Conservation (phyloP, 2,797 vertebrate species). For the Otolemur crassicaudatus region DNA sequence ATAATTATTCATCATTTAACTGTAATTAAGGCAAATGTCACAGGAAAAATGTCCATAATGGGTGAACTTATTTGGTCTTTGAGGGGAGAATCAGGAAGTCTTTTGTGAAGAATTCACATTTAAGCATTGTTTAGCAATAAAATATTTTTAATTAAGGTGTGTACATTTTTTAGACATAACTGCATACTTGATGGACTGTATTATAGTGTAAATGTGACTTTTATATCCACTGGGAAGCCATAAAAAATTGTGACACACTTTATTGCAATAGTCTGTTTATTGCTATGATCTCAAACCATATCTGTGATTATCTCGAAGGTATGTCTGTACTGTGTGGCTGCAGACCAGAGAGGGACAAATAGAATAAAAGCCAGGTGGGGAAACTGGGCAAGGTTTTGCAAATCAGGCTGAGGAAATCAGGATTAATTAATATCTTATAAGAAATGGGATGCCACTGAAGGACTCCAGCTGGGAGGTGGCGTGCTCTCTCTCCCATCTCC, state of each 20-base stretch:
- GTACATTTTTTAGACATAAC: not conserved
- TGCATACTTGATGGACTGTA: not conserved
- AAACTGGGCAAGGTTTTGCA: not conserved
- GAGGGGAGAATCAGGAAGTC: not conserved
- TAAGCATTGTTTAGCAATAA: not conserved
- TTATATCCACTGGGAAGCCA: not conserved
- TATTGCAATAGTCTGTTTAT: not conserved
- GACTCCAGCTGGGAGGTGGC: not conserved
- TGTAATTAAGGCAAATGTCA: not conserved
- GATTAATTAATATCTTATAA: not conserved
- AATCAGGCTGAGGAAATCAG: not conserved
- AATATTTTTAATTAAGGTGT: not conserved
- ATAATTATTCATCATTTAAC: conserved; percentile 14
- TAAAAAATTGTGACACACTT: not conserved
- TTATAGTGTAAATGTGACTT: not conserved
- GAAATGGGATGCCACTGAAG: not conserved
- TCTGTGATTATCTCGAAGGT: not conserved
- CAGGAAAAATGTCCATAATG: not conserved
- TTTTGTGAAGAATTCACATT: not conserved
- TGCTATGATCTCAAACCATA: not conserved
- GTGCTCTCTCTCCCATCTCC: not conserved
- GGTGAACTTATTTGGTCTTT: not conserved
- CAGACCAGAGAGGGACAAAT: not conserved
- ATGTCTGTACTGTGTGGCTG: not conserved
- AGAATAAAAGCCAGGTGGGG: no score